A percentile compares a stretch with the other conserved stretches of the same genome.
These are phyloP conservation scores for Drosophila sucinea DNA, from an alignment of 1,140 invertebrate species.

Conservation along the genomic window DNA sequence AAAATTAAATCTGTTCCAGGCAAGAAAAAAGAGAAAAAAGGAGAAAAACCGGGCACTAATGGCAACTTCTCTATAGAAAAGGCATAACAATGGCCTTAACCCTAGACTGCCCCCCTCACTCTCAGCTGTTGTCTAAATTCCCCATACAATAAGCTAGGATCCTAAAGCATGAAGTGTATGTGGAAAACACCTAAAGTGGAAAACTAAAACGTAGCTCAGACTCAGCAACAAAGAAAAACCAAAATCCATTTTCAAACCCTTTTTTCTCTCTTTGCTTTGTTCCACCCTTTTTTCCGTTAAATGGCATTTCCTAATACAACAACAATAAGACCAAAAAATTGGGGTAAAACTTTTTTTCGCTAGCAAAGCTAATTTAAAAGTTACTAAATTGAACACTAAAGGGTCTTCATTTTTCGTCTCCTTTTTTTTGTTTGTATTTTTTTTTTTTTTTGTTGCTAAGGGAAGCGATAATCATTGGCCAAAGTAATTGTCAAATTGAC, in stretches of 20 bases:
- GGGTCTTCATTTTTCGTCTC: constrained; percentile 41
- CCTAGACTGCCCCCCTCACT: constrained; percentile 46
- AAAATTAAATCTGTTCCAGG: constrained; percentile 77
- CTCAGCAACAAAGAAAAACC: constrained; percentile 53
- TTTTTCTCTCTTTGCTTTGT: constrained; percentile 32
- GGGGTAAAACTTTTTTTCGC: constrained; percentile 47
- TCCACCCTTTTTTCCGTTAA: constrained; percentile 36
- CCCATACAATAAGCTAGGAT: constrained; percentile 72
- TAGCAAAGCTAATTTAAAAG: constrained; percentile 77
- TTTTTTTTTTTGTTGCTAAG: constrained; percentile 8
- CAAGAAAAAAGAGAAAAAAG: constrained; percentile 19
- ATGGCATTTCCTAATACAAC: constrained; percentile 61
- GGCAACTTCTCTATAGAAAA: constrained; percentile 72
- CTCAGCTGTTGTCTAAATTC: constrained; percentile 29
- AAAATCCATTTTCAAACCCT: constrained; percentile 74
- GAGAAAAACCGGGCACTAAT: constrained; percentile 52
- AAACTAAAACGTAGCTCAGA: constrained; percentile 72
- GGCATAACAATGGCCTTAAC: constrained; percentile 62
- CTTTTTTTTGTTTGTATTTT: too few relatives aligned
- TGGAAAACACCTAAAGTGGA: constrained; percentile 74
- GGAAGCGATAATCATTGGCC: constrained; percentile 58
- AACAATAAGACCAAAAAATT: constrained; percentile 16
- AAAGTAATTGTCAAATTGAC: constrained; percentile 64
- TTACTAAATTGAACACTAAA: constrained; percentile 72
- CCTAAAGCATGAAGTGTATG: constrained; percentile 51